These are phyloP conservation scores for Vicugna pacos DNA, from an alignment of 2,113 vertebrate species.

Conservation along the genomic window DNA sequence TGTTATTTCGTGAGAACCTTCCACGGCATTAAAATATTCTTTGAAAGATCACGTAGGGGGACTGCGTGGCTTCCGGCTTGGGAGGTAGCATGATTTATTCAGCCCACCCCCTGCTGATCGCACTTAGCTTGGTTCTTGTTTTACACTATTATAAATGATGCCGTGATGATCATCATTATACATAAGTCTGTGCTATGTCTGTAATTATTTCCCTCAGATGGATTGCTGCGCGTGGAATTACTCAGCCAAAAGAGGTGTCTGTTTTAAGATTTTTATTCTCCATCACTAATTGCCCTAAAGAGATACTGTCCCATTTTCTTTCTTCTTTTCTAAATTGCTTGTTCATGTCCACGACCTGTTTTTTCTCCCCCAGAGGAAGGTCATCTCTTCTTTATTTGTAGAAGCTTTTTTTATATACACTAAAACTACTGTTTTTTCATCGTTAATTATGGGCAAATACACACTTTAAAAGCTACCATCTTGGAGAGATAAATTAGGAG, in stretches of 20 bases:
- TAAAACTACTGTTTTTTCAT: not conserved
- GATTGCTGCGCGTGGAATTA: slow-evolving; percentile 50
- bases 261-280: slow-evolving; percentile 46
- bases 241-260: slow-evolving; percentile 50
- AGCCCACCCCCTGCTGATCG: slow-evolving; percentile 33
- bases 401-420: not conserved
- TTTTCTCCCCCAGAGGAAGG: not conserved
- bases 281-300: slow-evolving; percentile 19
- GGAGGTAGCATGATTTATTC: slow-evolving; percentile 42
- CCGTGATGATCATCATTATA: slow-evolving; percentile 60
- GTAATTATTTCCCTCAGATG: slow-evolving; percentile 69
- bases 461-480: not conserved
- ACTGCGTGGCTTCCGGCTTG: not conserved
- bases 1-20: slow-evolving; percentile 4
- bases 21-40: not conserved
- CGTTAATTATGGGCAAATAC: not conserved
- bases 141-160: slow-evolving; percentile 71
- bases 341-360: not conserved
- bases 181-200: slow-evolving; percentile 60
- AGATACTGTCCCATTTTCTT: not conserved
- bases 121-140: slow-evolving; percentile 63
- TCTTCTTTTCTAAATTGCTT: not conserved
- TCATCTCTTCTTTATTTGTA: not conserved
- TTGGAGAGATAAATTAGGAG: no score
- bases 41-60: not conserved